phyloP scores from a whole-genome alignment of 2,888 invertebrate species.

The Galeopsomyia nigrocyanea region DNA sequence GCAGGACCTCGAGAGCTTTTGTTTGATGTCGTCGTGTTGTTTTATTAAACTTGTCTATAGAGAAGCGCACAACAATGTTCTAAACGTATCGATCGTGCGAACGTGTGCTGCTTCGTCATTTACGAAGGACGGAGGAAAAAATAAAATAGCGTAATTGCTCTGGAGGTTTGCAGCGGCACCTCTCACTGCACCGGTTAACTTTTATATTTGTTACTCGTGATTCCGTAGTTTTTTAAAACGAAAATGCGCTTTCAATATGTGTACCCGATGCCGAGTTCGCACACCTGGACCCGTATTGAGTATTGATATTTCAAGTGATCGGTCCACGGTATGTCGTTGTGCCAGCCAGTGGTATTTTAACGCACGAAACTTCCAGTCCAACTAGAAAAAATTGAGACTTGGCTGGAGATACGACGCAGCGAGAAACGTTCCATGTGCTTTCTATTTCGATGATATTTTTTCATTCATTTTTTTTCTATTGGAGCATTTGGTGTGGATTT shows the following conservation, averaged over 20 bases:
- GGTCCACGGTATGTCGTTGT: not conserved
- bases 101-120: conserved; percentile 16
- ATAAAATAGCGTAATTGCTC: not conserved
- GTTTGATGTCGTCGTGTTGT: conserved; percentile 23
- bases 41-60: conserved; percentile 14
- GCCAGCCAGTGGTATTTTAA: conserved; percentile 40
- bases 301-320: not conserved
- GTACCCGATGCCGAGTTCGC: conserved; percentile 39
- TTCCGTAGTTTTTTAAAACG: conserved; percentile 57
- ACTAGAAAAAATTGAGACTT: conserved; percentile 37
- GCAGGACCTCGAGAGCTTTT: conserved; percentile 44
- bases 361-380: conserved; percentile 49
- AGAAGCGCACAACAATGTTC: conserved; percentile 34
- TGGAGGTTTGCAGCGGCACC: conserved; percentile 27
- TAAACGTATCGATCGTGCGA: conserved; percentile 9
- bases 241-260: conserved; percentile 48
- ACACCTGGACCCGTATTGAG: conserved; percentile 16
- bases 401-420: conserved; percentile 27
- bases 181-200: conserved; percentile 50
- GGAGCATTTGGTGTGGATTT: too few species aligned
- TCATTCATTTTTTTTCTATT: too few species aligned
- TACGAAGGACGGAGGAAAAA: conserved; percentile 8
- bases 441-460: not conserved
- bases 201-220: conserved; percentile 60
- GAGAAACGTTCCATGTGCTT: conserved; percentile 19